A percentile compares a stretch with the other conserved stretches of the same genome.
These are phyloP conservation scores for Tamandua tetradactyla DNA, from an alignment of 2,797 vertebrate genomes.

Conservation along the genomic window DNA sequence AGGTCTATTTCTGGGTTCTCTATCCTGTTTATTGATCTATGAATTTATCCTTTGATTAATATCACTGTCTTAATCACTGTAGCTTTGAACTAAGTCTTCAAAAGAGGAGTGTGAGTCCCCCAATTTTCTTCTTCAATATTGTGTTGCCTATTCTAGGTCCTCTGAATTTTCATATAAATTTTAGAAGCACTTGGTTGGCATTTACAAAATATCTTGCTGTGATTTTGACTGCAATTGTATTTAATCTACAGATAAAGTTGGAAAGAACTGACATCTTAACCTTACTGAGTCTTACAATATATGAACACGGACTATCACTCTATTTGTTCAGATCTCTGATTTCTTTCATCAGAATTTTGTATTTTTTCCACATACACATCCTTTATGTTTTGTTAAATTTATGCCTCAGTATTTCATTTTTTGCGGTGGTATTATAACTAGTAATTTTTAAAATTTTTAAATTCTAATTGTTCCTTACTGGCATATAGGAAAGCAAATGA, in stretches of 20 bases:
- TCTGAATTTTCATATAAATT: neutral
- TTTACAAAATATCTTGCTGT: neutral
- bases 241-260: slow-evolving; percentile 13
- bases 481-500: neutral
- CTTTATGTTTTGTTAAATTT: slow-evolving; percentile 10
- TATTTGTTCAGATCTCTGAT: slow-evolving; percentile 34
- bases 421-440: neutral
- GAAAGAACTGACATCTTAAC: neutral
- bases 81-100: neutral
- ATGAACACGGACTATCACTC: neutral
- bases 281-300: neutral
- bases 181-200: slow-evolving; percentile 18
- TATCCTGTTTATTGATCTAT: neutral
- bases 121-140: slow-evolving; percentile 47
- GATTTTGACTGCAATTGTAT: neutral
- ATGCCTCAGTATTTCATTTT: slow-evolving; percentile 38
- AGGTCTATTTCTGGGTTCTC: neutral
- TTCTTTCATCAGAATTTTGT: slow-evolving; percentile 25
- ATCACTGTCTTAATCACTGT: neutral
- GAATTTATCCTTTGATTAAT: slow-evolving; percentile 23
- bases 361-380: neutral
- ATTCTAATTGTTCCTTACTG: neutral
- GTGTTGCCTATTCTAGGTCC: slow-evolving; percentile 11
- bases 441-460: neutral
- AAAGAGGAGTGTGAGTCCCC: neutral